phyloP scores from a whole-genome alignment of 1,140 invertebrate genomes.

The Plectrocnemia conspersa region DNA sequence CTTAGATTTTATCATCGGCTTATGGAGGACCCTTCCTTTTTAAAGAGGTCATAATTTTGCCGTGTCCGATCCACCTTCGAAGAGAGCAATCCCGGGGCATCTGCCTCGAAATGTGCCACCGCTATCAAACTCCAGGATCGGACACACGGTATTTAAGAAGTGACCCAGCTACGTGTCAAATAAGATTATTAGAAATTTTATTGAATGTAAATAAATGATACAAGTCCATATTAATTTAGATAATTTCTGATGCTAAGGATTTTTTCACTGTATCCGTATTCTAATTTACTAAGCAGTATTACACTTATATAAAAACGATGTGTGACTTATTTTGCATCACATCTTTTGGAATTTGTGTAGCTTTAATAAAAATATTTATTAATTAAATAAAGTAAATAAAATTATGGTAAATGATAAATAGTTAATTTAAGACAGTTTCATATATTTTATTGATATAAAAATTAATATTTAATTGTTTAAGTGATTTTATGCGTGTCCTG shows the following conservation, averaged over 20 bases:
- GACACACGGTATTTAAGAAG: background rate
- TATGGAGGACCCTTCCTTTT: constrained; percentile 32
- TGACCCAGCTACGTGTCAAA: too few relatives aligned
- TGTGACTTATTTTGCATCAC: too few relatives aligned
- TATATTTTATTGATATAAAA: too few relatives aligned
- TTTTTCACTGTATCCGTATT: background rate
- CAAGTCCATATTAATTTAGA: too few relatives aligned
- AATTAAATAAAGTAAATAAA: too few relatives aligned
- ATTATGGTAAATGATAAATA: too few relatives aligned
- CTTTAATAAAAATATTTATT: too few relatives aligned
- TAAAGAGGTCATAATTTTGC: constrained; percentile 36
- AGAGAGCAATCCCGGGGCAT: constrained; percentile 17
- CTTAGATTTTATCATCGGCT: constrained; percentile 35
- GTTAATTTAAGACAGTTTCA: too few relatives aligned
- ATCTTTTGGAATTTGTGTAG: too few relatives aligned
- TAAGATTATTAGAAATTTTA: too few relatives aligned
- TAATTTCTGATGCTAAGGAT: too few relatives aligned
- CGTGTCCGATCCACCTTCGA: constrained; percentile 34
- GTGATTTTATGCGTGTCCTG: background rate
- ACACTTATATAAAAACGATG: background rate
- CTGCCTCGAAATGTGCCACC: constrained; percentile 25
- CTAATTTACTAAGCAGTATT: background rate
- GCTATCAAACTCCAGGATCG: constrained; percentile 1
- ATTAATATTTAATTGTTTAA: background rate
- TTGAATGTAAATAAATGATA: too few relatives aligned